A percentile compares a stretch with the other conserved stretches of the same genome.
phyloP scores from a whole-genome alignment of 2,797 vertebrate genomes.

The Cottoperca gobio region DNA sequence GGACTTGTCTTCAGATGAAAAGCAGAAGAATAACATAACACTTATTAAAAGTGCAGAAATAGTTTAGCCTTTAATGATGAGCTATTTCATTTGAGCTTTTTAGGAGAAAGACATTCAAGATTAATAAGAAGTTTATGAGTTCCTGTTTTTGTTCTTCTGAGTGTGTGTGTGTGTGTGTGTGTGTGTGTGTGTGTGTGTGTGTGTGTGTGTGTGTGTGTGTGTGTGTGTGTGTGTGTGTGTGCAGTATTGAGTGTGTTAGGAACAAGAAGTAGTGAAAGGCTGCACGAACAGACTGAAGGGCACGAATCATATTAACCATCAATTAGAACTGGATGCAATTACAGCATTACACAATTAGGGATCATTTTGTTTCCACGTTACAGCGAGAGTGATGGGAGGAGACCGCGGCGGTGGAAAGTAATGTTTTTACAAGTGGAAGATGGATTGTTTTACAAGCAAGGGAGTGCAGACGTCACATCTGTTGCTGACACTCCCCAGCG shows the following conservation, averaged over 20 bases:
- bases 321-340: constrained; percentile 47
- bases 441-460: constrained; percentile 77
- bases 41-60: neutral
- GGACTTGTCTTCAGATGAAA: neutral
- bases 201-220: neutral
- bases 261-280: constrained; percentile 2
- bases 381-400: constrained; percentile 51
- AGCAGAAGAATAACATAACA: neutral
- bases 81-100: neutral
- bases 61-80: neutral
- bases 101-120: neutral
- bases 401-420: constrained; percentile 42
- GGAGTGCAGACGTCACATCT: constrained; percentile 83
- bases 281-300: constrained; percentile 49
- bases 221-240: neutral
- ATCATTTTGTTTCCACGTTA: constrained; percentile 62
- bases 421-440: constrained; percentile 75
- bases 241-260: neutral
- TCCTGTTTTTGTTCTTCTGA: neutral
- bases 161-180: neutral
- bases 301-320: constrained; percentile 53
- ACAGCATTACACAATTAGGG: constrained; percentile 35
- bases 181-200: neutral
- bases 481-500: constrained; percentile 79
- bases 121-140: neutral